Evolutionary conservation across 2,888 invertebrate genomes (phyloP).

Genomic region (Protodeltote pygarga): DNA sequence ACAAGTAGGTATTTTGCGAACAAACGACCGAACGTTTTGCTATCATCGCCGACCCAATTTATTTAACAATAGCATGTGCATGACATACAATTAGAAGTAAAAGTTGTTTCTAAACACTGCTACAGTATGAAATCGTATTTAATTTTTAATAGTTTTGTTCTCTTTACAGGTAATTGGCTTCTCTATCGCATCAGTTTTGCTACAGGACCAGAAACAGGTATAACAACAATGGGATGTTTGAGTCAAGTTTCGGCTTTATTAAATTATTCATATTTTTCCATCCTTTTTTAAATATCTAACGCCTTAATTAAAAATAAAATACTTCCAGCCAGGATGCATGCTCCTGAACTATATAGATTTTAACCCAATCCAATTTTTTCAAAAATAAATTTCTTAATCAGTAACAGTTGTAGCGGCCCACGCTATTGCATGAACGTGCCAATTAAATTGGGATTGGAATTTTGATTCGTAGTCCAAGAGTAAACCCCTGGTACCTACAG

Average conservation of each 20-base stretch:
- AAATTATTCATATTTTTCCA: too few species aligned
- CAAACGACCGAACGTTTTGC: background rate
- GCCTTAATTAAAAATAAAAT: too few species aligned
- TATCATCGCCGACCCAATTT: conserved; percentile 4
- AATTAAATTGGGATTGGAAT: too few species aligned
- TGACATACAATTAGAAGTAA: conserved; percentile 23
- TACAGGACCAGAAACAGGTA: conserved; percentile 38
- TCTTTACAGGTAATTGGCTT: conserved; percentile 61
- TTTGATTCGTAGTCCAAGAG: background rate
- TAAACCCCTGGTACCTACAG: background rate
- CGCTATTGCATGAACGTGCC: too few species aligned
- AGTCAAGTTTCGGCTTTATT: conserved; percentile 2
- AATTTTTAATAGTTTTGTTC: conserved; percentile 50
- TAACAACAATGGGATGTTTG: conserved; percentile 2
- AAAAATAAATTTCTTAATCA: too few species aligned
- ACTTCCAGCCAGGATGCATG: too few species aligned
- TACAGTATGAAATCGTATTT: conserved; percentile 33
- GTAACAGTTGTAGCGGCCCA: too few species aligned
- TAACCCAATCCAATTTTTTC: too few species aligned
- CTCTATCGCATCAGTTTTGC: conserved; percentile 19
- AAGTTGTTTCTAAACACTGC: conserved; percentile 18
- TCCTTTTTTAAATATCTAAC: too few species aligned
- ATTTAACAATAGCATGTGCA: background rate
- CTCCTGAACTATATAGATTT: too few species aligned
- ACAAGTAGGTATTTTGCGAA: too few species aligned